Conservation (phyloP, 2,113 vertebrate species). For the Calyptommatus sinebrachiatus region DNA sequence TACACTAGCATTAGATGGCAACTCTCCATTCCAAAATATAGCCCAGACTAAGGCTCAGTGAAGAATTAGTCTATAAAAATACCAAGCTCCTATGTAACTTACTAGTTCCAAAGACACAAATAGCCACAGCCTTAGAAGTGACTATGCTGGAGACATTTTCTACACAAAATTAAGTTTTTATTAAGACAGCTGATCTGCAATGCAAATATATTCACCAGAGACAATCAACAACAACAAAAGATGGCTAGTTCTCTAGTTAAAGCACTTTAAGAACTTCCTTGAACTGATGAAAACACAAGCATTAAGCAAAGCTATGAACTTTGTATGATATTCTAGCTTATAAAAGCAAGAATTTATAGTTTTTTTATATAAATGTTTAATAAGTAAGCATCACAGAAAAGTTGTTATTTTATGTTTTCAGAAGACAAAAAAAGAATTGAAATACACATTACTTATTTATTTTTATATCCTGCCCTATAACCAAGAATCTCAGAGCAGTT, state of each 20-base stretch:
- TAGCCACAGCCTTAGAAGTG: not conserved
- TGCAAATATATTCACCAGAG: not conserved
- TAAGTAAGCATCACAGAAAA: not conserved
- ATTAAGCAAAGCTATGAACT: not conserved
- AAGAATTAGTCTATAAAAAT: not conserved
- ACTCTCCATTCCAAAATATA: too few relatives aligned
- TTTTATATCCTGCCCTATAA: too few relatives aligned
- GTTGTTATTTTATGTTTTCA: too few relatives aligned
- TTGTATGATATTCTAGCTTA: not conserved
- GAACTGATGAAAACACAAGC: not conserved
- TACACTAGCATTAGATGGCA: too few relatives aligned
- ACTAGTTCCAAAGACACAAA: not conserved
- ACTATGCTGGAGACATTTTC: not conserved
- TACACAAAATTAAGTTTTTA: constrained; percentile 1
- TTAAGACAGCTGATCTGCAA: constrained; percentile 11
- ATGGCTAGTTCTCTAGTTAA: not conserved
- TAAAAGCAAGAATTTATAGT: not conserved
- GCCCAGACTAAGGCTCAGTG: too few relatives aligned
- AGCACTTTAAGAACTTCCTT: constrained; percentile 4
- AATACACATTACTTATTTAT: too few relatives aligned
- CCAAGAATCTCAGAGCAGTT: too few relatives aligned
- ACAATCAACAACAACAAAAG: constrained; percentile 21
- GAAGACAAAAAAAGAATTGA: too few relatives aligned
- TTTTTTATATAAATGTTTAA: constrained; percentile 8
- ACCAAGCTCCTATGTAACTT: not conserved